Percentiles rank a stretch among this genome's conserved stretches.
phyloP scores from a whole-genome alignment of 2,113 vertebrate genomes.

The Hyaena hyaena region DNA sequence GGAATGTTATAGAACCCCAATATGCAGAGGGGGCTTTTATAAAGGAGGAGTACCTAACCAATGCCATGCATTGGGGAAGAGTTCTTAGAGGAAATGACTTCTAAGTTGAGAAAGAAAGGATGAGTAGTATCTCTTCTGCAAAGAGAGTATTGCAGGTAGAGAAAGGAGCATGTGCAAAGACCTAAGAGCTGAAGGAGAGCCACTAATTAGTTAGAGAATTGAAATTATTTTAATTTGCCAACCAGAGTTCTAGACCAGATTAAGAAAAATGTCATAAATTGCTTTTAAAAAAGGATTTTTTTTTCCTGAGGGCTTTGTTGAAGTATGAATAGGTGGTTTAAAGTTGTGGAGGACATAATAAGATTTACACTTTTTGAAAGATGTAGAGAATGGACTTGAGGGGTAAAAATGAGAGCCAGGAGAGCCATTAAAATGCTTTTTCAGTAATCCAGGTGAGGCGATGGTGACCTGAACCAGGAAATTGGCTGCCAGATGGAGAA shows the following conservation, averaged over 20 bases:
- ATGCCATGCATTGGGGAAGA: neutral
- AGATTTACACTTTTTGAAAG: conserved; percentile 5
- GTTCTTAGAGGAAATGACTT: neutral
- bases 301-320: neutral
- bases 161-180: neutral
- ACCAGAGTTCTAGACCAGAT: neutral
- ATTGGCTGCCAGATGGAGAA: neutral
- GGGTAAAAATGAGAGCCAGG: neutral
- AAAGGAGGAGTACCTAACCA: neutral
- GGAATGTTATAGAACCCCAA: neutral
- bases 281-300: conserved; percentile 4
- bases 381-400: neutral
- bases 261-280: neutral
- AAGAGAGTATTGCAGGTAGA: neutral
- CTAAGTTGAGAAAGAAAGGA: neutral
- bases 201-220: neutral
- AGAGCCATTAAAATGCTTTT: neutral
- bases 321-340: neutral
- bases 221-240: neutral
- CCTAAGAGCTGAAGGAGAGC: neutral
- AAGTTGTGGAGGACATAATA: neutral
- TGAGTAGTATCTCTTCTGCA: neutral
- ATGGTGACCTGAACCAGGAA: neutral
- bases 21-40: neutral
- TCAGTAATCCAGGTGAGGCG: neutral